Evolutionary conservation across 2,888 invertebrate species (phyloP).

Genomic region (Cryptus armator): DNA sequence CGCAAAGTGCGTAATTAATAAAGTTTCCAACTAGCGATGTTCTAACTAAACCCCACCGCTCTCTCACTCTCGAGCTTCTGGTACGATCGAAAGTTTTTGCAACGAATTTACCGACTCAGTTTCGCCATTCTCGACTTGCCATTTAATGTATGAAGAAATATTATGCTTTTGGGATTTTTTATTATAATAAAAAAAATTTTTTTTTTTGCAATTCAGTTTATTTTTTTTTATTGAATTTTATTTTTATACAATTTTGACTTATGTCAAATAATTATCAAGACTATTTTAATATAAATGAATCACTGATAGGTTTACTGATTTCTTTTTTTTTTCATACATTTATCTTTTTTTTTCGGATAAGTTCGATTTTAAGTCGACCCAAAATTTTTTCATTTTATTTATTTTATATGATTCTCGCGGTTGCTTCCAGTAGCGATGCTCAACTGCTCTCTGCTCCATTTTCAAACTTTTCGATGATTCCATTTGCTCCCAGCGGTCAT

Average conservation of each 20-base stretch:
- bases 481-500: conserved; percentile 75
- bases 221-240: background rate
- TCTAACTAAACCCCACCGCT: background rate
- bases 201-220: background rate
- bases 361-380: conserved; percentile 77
- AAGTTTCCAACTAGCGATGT: conserved; percentile 53
- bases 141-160: conserved; percentile 10
- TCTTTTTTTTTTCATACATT: background rate
- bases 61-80: conserved; percentile 14
- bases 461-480: conserved; percentile 77
- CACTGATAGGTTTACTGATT: background rate
- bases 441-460: conserved; percentile 34
- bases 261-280: background rate
- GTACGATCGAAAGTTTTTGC: conserved; percentile 57
- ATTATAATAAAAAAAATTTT: too few species aligned
- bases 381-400: conserved; percentile 74
- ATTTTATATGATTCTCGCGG: conserved; percentile 74
- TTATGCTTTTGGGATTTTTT: background rate
- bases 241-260: background rate
- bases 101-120: conserved; percentile 27
- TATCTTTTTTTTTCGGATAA: background rate
- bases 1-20: conserved; percentile 63
- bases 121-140: conserved; percentile 6
- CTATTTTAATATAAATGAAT: background rate
- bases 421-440: conserved; percentile 48